Conservation (phyloP, 2,797 vertebrate species). For the Mormyrops attenuatus region DNA sequence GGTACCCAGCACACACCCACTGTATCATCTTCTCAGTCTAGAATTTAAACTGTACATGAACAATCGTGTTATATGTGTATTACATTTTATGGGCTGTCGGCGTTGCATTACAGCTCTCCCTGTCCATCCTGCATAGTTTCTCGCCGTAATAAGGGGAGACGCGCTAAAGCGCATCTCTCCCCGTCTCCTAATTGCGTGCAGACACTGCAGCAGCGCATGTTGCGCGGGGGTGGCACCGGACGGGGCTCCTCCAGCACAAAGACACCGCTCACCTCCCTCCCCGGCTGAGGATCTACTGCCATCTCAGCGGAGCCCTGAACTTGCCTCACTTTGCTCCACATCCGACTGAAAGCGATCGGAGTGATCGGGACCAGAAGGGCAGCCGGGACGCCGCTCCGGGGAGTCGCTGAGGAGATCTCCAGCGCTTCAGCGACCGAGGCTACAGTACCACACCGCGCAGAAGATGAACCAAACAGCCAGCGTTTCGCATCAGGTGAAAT, state of each 20-base stretch:
- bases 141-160: not conserved
- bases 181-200: not conserved
- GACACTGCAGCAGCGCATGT: constrained; percentile 13
- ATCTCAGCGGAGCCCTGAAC: not conserved
- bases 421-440: not conserved
- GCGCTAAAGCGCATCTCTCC: not conserved
- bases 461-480: constrained; percentile 89
- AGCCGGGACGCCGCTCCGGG: not conserved
- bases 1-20: not conserved
- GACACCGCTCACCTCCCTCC: not conserved
- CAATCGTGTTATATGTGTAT: not conserved
- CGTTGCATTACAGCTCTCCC: not conserved
- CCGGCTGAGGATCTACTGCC: not conserved
- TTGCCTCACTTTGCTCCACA: not conserved
- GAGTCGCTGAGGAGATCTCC: not conserved
- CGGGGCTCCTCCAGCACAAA: not conserved
- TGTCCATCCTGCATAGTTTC: not conserved
- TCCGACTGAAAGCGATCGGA: not conserved
- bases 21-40: not conserved
- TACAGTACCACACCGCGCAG: constrained; percentile 37
- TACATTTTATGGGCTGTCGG: not conserved
- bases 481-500: constrained; percentile 86
- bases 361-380: not conserved
- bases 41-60: not conserved
- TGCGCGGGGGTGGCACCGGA: constrained; percentile 9